Evolutionary conservation across 2,113 vertebrate genomes (phyloP), one percentile per base, ranked within the genome.

Genomic region (Peromyscus californicus): DNA sequence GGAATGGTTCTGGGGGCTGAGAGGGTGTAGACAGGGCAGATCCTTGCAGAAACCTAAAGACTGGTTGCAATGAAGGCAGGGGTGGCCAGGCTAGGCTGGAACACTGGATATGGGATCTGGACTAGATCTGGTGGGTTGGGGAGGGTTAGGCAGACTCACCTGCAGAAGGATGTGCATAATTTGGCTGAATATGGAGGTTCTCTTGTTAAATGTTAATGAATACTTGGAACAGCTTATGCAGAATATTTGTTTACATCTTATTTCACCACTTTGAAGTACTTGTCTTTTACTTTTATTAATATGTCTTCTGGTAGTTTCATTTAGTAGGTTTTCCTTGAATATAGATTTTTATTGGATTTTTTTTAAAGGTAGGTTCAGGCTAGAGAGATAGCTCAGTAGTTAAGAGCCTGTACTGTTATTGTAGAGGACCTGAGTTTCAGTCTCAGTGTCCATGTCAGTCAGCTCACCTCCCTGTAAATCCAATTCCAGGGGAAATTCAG

Each of bases 151-250:
- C 54, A 83, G 80, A 24, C 80, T 61, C 24, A 61, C 36, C 36
- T 83, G 80, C 36, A 39, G 54, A 61, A 39, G 21, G 33, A 3
- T 39, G 19, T 59, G 21, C 12, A 39, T n/a, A 21, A 59, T 39
- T 83, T 83, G 54, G 21, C 21, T 59, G 17, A 16, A 6, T 22
- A 5, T 26, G 36, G 36, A 83, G 36, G 80, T 59, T 83, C 33
- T 83, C 36, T 59, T 83, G 54, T 33, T 76, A 87, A 95, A 95
- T 29, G 89, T 65, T 79, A 79, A 89, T 69, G 69, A 75, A 70
- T 86, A 67, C 45, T 74, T 79, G 21, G 26, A 84, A 4, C 70
- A 48, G 48, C 36, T 85, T 51, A 69, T 83, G 31, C 5, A 69
- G 42, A 75, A 91, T 65, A 79, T 57, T 36, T 88, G 57, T 26